Evolutionary conservation across 2,888 invertebrate genomes (phyloP), one percentile per base, ranked within the genome.

Genomic region (Pristionchus mayeri): DNA sequence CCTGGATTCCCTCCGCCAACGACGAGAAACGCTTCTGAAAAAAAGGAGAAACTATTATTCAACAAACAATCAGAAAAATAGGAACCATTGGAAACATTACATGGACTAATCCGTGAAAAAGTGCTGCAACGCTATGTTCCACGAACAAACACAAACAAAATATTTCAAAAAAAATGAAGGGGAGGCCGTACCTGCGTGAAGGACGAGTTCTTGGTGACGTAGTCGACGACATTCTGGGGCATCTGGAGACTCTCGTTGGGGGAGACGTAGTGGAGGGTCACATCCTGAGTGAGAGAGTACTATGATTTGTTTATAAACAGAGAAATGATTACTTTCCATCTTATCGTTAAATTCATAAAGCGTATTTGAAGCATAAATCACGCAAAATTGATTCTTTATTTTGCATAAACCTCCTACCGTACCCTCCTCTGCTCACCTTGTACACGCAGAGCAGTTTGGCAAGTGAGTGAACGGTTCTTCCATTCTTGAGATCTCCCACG

Each of bases 401-500:
- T 60, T 60, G 6, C 3, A 1, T 60, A 6, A 7, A 60, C 24
- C 30, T 60, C 27, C 30, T 4, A 27, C 44, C 7, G 24, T n/a
- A 24, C 21, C 54, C 21, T 57, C 3, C n/a, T 24, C 21, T n/a
- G 7, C 50, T 4, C 16, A 80, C 54, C 80, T 57, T 80, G 80
- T 57, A 57, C 9, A 54, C 94, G 0, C 98, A 98, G 84, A 99
- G 94, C 16, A 99, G 95, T 87, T 96, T 95, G 7, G 98, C 98
- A 85, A 99, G 94, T 0, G 98, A 99, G 94, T 99, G 99, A 0
- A 99, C 99, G 2, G 99, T 99, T 54, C 99, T 95, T 0, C 99
- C 98, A 93, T 99, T 96, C 93, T 97, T 98, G 89, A 99, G 94
- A 93, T 99, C 99, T 7, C 99, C 99, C 30, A 98, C 98, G 95